Evolutionary conservation across 2,797 vertebrate genomes (phyloP).

Genomic region (Melanotaenia nigrans): DNA sequence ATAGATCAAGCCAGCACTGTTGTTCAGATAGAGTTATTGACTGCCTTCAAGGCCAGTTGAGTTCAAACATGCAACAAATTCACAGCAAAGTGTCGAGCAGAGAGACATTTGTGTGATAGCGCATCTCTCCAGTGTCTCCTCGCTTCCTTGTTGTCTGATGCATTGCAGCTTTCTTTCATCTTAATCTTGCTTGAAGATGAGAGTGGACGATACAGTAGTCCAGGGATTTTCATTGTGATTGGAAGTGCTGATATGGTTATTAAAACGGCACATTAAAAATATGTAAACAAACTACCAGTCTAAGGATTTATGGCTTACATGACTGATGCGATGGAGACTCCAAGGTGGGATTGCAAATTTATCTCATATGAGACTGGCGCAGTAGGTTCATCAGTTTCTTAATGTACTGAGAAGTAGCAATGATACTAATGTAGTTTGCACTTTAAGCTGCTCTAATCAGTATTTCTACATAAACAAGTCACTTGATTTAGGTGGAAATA

Average conservation of each 20-base stretch:
- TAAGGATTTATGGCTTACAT: conserved; percentile 26
- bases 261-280: conserved; percentile 53
- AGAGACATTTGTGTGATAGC: conserved; percentile 31
- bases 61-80: conserved; percentile 36
- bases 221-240: conserved; percentile 37
- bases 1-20: conserved; percentile 23
- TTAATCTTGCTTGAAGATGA: conserved; percentile 30
- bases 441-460: conserved; percentile 9
- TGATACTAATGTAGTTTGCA: conserved; percentile 4
- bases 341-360: conserved; percentile 40
- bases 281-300: conserved; percentile 39
- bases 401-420: conserved; percentile 30
- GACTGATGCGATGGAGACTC: conserved; percentile 24
- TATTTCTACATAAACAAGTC: conserved; percentile 8
- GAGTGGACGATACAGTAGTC: conserved; percentile 33
- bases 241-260: conserved; percentile 50
- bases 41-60: conserved; percentile 27
- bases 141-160: conserved; percentile 28
- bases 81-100: conserved; percentile 28
- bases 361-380: neutral
- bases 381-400: conserved; percentile 25
- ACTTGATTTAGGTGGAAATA: neutral
- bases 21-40: conserved; percentile 34
- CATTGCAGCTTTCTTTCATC: conserved; percentile 1
- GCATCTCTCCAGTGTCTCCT: conserved; percentile 25